phyloP scores from a whole-genome alignment of 2,113 vertebrate genomes.

The Psophia crepitans region DNA sequence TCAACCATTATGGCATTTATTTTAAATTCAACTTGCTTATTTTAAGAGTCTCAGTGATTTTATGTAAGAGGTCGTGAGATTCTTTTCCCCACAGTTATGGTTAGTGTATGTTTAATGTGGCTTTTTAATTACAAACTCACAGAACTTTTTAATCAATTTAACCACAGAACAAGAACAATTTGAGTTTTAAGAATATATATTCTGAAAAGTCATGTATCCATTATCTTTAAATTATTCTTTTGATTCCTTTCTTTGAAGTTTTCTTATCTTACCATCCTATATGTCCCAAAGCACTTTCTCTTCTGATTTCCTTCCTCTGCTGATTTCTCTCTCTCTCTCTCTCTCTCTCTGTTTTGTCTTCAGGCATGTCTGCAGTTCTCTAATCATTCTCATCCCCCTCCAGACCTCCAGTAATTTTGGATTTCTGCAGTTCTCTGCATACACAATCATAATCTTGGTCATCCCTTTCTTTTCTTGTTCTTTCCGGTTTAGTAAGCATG shows the following conservation, averaged over 20 bases:
- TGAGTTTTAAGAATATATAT: neutral
- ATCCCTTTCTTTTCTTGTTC: neutral
- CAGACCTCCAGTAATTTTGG: neutral
- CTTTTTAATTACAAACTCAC: neutral
- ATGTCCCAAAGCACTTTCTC: neutral
- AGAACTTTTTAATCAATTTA: neutral
- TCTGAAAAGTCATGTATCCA: neutral
- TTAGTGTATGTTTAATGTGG: neutral
- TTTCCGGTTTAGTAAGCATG: neutral
- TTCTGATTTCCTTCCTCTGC: neutral
- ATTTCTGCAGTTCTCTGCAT: neutral
- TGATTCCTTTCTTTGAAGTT: conserved; percentile 39
- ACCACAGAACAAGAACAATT: neutral
- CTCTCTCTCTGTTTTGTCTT: neutral
- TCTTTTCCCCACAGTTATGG: neutral
- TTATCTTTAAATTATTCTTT: conserved; percentile 22
- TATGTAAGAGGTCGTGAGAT: neutral
- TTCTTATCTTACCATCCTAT: neutral
- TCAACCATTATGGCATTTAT: neutral
- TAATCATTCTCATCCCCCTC: neutral
- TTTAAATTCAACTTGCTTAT: neutral
- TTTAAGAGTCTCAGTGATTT: neutral
- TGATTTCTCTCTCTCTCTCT: neutral
- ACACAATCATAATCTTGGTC: neutral
- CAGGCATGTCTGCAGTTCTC: neutral